Conservation (phyloP, 1,140 invertebrate species). For the Pseudachorutes palmiensis region DNA sequence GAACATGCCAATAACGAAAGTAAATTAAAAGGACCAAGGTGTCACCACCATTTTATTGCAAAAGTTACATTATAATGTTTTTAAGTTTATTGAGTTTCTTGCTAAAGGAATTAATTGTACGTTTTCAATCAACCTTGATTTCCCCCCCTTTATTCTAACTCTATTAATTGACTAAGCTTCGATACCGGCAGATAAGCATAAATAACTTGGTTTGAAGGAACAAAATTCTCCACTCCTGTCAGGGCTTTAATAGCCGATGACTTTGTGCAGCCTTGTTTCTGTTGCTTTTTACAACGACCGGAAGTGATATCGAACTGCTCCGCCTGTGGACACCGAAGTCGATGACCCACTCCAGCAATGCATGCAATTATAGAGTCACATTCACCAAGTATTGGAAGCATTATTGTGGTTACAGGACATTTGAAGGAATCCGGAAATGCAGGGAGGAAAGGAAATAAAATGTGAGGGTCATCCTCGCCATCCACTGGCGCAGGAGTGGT, state of each 20-base stretch:
- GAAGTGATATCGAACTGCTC: slow-evolving; percentile 1
- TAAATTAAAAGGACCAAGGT: too few species aligned
- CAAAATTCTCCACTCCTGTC: not conserved
- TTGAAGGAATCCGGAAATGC: slow-evolving; percentile 7
- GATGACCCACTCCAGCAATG: slow-evolving; percentile 19
- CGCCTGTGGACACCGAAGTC: slow-evolving; percentile 17
- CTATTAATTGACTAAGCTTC: not conserved
- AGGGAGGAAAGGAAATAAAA: slow-evolving; percentile 21
- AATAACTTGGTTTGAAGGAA: not conserved
- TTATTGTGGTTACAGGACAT: slow-evolving; percentile 19
- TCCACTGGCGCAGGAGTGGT: slow-evolving; percentile 2
- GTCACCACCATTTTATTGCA: too few species aligned
- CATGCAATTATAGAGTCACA: slow-evolving; percentile 27
- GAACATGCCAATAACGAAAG: too few species aligned
- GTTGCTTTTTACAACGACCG: slow-evolving; percentile 11
- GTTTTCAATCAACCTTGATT: not conserved
- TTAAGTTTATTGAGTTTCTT: too few species aligned
- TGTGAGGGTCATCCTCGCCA: slow-evolving; percentile 14
- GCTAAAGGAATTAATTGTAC: not conserved
- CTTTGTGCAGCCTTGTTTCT: not conserved
- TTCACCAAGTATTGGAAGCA: slow-evolving; percentile 26
- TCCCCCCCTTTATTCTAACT: not conserved
- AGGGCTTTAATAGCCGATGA: not conserved
- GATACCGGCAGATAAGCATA: slow-evolving; percentile 5
- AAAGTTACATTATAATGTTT: too few species aligned